phyloP scores from a whole-genome alignment of 2,888 invertebrate species.

The Scrobipalpa atriplicella region DNA sequence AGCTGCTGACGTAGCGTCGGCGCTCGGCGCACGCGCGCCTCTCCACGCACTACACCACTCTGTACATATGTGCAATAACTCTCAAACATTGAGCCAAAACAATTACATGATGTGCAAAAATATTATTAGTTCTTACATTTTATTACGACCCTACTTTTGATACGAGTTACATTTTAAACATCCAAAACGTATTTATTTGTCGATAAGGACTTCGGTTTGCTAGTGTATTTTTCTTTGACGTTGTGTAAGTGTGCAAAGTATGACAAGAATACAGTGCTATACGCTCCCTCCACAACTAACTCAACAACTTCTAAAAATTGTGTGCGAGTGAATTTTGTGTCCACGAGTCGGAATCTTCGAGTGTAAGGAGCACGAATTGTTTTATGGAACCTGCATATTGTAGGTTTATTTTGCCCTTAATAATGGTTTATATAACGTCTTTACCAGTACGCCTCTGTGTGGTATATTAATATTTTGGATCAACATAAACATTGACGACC shows the following conservation, averaged over 20 bases:
- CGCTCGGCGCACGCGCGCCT: constrained; percentile 72
- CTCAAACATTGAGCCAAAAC: constrained; percentile 60
- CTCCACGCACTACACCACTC: constrained; percentile 47
- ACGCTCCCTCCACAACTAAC: constrained; percentile 59
- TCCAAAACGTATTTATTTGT: constrained; percentile 57
- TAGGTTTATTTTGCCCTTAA: constrained; percentile 60
- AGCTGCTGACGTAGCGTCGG: constrained; percentile 95
- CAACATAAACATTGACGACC: constrained; percentile 30
- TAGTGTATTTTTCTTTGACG: constrained; percentile 72
- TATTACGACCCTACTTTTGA: constrained; percentile 53
- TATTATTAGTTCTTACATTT: constrained; percentile 48
- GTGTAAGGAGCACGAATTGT: constrained; percentile 66
- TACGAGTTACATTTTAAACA: constrained; percentile 56
- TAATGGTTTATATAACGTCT: constrained; percentile 39
- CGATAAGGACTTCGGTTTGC: constrained; percentile 71
- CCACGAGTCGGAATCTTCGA: constrained; percentile 60
- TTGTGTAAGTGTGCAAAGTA: constrained; percentile 72
- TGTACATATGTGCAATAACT: constrained; percentile 64
- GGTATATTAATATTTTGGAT: constrained; percentile 31
- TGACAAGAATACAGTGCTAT: constrained; percentile 60
- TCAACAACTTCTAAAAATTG: constrained; percentile 52
- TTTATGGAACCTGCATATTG: constrained; percentile 74
- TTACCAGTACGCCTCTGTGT: constrained; percentile 29
- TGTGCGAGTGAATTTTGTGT: constrained; percentile 70
- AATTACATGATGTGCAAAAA: constrained; percentile 59